These are phyloP conservation scores for Psittacula cyanocephala DNA, from an alignment of 2,113 vertebrate genomes.

Conservation along the genomic window DNA sequence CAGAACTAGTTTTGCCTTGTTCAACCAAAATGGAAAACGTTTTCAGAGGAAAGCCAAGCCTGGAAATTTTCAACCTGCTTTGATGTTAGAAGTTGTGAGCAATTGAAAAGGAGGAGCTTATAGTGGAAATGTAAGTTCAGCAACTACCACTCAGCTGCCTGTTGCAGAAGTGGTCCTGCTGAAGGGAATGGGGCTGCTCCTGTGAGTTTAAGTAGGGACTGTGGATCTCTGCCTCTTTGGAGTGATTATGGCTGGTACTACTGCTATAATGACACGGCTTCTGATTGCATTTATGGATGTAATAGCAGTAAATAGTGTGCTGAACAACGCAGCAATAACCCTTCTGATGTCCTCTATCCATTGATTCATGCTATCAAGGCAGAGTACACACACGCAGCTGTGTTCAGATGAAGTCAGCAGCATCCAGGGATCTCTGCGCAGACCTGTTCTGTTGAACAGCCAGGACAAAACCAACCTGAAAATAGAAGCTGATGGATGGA, in stretches of 20 bases:
- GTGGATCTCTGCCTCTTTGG: not conserved
- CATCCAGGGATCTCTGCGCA: not conserved
- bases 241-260: not conserved
- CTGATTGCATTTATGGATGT: slow-evolving; percentile 20
- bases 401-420: not conserved
- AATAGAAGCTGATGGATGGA: not conserved
- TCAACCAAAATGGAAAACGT: not conserved
- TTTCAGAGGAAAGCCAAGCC: not conserved
- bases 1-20: not conserved
- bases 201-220: not conserved
- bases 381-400: not conserved
- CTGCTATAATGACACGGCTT: not conserved
- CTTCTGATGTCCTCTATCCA: not conserved
- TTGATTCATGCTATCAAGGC: not conserved
- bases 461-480: not conserved
- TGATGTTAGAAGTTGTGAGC: not conserved
- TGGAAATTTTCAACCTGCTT: not conserved
- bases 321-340: not conserved
- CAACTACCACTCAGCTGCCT: not conserved
- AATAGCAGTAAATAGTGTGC: not conserved
- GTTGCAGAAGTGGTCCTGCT: not conserved
- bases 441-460: not conserved
- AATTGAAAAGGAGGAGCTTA: not conserved
- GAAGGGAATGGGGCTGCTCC: not conserved
- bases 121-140: not conserved